A percentile compares a stretch with the other conserved stretches of the same genome.
phyloP scores from a whole-genome alignment of 2,888 invertebrate genomes.

The Sminthurides aquaticus region DNA sequence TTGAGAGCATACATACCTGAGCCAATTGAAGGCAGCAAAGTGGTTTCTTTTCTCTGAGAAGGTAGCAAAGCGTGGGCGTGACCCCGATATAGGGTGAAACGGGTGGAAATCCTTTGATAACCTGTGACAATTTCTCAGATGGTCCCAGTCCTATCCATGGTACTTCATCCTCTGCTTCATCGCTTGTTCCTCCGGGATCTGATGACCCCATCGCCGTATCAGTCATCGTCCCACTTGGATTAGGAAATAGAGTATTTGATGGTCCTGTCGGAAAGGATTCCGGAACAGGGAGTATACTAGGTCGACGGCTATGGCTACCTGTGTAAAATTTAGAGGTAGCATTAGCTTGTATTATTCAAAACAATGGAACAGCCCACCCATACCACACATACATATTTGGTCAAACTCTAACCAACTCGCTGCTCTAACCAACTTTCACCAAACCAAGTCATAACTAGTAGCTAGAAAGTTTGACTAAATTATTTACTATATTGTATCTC shows the following conservation, averaged over 20 bases:
- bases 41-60: conserved; percentile 89
- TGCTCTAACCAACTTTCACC: neutral
- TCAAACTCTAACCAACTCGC: neutral
- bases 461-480: too few species aligned
- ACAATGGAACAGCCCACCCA: neutral
- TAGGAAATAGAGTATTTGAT: conserved; percentile 12
- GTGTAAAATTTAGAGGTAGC: neutral
- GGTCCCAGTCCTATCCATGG: conserved; percentile 56
- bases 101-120: conserved; percentile 87
- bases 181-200: conserved; percentile 46
- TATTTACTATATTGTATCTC: too few species aligned
- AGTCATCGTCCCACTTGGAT: conserved; percentile 22
- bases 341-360: neutral
- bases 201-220: conserved; percentile 12
- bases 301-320: conserved; percentile 50
- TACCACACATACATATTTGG: neutral
- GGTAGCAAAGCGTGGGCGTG: conserved; percentile 92
- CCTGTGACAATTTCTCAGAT: conserved; percentile 30
- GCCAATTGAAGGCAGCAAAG: conserved; percentile 90
- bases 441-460: neutral
- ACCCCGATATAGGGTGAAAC: conserved; percentile 97
- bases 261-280: conserved; percentile 68
- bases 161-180: conserved; percentile 80
- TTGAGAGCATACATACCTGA: conserved; percentile 53
- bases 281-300: conserved; percentile 88